phyloP scores from a whole-genome alignment of 2,888 invertebrate species.

The Agrilus mali region DNA sequence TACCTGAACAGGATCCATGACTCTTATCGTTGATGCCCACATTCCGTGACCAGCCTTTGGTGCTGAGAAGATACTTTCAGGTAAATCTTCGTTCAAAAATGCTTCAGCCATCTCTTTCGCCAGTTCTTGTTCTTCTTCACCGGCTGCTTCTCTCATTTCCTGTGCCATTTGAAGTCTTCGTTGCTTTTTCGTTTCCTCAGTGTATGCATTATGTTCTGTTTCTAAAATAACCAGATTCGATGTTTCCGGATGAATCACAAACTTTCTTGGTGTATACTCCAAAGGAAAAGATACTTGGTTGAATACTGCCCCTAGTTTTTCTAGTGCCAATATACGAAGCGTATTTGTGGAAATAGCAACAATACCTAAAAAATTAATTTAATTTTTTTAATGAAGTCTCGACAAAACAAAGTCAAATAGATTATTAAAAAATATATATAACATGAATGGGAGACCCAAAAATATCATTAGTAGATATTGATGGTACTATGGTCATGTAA shows the following conservation, averaged over 20 bases:
- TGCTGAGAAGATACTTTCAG: conserved; percentile 88
- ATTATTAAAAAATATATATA: background rate
- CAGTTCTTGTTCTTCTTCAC: conserved; percentile 87
- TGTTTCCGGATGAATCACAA: conserved; percentile 84
- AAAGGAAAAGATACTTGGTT: conserved; percentile 90
- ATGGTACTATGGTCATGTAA: no score
- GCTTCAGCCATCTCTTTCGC: conserved; percentile 97
- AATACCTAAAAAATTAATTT: conserved; percentile 42
- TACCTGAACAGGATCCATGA: conserved; percentile 67
- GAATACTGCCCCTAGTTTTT: conserved; percentile 96
- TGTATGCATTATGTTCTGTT: conserved; percentile 97
- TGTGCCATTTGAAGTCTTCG: conserved; percentile 92
- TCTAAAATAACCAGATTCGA: conserved; percentile 85
- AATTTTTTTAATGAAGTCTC: conserved; percentile 3
- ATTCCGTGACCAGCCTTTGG: conserved; percentile 92
- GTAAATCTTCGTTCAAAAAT: conserved; percentile 85
- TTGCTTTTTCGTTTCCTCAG: conserved; percentile 89
- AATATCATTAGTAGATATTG: no score
- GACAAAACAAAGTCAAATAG: conserved; percentile 1
- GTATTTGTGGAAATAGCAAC: conserved; percentile 99
- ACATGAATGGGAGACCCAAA: no score
- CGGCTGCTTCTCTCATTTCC: conserved; percentile 95
- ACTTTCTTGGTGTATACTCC: conserved; percentile 91
- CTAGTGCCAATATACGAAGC: conserved; percentile 88
- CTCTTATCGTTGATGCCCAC: conserved; percentile 88